These are phyloP conservation scores for Nematopogon swammerdamellus DNA, from an alignment of 2,888 invertebrate species.

Conservation along the genomic window DNA sequence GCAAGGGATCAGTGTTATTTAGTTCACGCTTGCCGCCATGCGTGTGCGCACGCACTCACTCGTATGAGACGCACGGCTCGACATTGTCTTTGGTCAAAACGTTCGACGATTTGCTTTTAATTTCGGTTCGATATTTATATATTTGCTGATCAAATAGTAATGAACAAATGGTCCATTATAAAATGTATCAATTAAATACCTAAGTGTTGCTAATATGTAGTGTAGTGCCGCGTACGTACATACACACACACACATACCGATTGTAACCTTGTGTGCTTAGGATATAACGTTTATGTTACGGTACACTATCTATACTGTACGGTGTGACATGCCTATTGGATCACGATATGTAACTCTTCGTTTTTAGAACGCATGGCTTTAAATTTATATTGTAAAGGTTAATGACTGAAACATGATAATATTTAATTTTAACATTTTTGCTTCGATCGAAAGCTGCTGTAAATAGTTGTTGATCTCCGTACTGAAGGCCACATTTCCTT, in stretches of 20 bases:
- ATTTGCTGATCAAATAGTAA: too few relatives aligned
- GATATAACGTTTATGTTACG: not conserved
- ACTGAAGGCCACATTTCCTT: slow-evolving; percentile 26
- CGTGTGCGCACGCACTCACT: too few relatives aligned
- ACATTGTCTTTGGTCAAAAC: too few relatives aligned
- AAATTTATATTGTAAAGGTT: not conserved
- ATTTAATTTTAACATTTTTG: not conserved
- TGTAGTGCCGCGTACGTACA: not conserved
- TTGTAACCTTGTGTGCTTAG: not conserved
- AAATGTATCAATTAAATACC: not conserved
- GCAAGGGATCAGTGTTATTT: not conserved
- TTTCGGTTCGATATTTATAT: too few relatives aligned
- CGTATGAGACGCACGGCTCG: too few relatives aligned
- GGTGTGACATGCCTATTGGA: too few relatives aligned
- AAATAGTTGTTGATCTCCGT: slow-evolving; percentile 28
- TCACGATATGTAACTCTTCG: too few relatives aligned
- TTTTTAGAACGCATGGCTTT: not conserved
- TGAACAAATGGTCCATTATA: not conserved
- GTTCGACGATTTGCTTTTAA: too few relatives aligned
- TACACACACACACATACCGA: not conserved
- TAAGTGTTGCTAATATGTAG: not conserved
- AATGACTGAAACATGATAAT: not conserved
- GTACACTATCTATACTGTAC: not conserved
- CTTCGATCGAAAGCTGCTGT: slow-evolving; percentile 17
- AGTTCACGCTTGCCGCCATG: not conserved